Evolutionary conservation across 2,797 vertebrate genomes (phyloP).

Genomic region (Lacerta bilineata): DNA sequence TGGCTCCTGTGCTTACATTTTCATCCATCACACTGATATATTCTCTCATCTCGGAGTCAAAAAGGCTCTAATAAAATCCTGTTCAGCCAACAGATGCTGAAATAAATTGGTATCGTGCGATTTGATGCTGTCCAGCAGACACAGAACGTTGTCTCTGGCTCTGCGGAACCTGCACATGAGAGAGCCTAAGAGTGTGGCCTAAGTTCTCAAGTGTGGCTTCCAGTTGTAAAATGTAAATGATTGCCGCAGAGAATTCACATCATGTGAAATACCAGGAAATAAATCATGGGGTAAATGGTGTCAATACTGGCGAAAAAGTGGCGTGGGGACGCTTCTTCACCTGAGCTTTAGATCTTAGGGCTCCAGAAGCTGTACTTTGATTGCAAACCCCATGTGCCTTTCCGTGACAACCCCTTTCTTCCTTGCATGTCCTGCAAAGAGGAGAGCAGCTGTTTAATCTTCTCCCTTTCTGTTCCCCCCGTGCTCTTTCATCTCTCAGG

Average conservation of each 20-base stretch:
- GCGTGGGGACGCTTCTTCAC: not conserved
- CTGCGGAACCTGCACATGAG: not conserved
- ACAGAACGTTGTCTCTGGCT: not conserved
- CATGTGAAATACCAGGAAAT: not conserved
- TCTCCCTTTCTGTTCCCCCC: not conserved
- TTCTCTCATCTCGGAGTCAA: not conserved
- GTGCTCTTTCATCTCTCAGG: constrained; percentile 18
- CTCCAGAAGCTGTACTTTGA: not conserved
- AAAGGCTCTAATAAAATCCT: not conserved
- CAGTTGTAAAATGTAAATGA: not conserved
- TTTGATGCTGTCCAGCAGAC: not conserved
- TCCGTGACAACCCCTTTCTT: not conserved
- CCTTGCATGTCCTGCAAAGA: not conserved
- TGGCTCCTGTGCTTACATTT: not conserved
- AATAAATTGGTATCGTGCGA: not conserved
- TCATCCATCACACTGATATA: not conserved
- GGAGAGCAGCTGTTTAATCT: constrained; percentile 28
- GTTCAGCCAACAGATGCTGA: not conserved
- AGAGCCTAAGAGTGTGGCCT: not conserved
- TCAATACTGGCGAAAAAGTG: not conserved
- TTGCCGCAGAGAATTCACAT: not conserved
- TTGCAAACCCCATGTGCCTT: not conserved
- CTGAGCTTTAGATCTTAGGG: not conserved
- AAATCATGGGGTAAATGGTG: not conserved
- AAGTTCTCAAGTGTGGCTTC: not conserved